Percentiles rank a stretch among this genome's conserved stretches.
Conservation (phyloP, 1,140 invertebrate species). For the Drosophila tropicalis region DNA sequence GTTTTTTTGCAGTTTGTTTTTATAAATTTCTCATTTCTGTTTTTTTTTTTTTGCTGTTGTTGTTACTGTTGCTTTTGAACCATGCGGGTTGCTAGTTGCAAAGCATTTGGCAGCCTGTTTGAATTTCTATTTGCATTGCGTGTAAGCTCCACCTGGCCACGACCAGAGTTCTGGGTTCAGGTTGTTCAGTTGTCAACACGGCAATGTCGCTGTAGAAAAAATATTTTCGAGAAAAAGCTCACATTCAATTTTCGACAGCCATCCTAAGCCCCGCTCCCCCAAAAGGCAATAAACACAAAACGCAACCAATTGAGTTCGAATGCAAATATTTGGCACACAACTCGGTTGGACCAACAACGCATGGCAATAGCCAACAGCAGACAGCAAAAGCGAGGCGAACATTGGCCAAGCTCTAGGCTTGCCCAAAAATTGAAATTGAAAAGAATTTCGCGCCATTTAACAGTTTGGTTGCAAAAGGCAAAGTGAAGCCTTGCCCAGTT, state of each 20-base stretch:
- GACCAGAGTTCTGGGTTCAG: slow-evolving; percentile 9
- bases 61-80: slow-evolving; percentile 42
- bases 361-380: slow-evolving; percentile 34
- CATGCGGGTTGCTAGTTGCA: slow-evolving; percentile 51
- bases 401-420: slow-evolving; percentile 26
- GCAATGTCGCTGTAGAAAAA: slow-evolving; percentile 34
- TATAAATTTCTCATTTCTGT: neutral
- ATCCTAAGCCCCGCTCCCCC: slow-evolving; percentile 11
- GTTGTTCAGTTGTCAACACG: slow-evolving; percentile 46
- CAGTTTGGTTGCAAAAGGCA: slow-evolving; percentile 40
- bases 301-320: slow-evolving; percentile 76
- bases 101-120: slow-evolving; percentile 62
- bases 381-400: neutral
- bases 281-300: slow-evolving; percentile 78
- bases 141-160: slow-evolving; percentile 40
- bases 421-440: slow-evolving; percentile 68
- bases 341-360: slow-evolving; percentile 16
- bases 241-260: slow-evolving; percentile 55
- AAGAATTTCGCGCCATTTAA: slow-evolving; percentile 77
- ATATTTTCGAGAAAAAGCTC: slow-evolving; percentile 29
- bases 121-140: slow-evolving; percentile 70
- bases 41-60: slow-evolving; percentile 6
- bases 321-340: slow-evolving; percentile 69
- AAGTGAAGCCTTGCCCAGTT: neutral
- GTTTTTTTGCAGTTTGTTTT: slow-evolving; percentile 1